Conservation (phyloP, 2,797 vertebrate species). For the Rhynchotus rufescens region DNA sequence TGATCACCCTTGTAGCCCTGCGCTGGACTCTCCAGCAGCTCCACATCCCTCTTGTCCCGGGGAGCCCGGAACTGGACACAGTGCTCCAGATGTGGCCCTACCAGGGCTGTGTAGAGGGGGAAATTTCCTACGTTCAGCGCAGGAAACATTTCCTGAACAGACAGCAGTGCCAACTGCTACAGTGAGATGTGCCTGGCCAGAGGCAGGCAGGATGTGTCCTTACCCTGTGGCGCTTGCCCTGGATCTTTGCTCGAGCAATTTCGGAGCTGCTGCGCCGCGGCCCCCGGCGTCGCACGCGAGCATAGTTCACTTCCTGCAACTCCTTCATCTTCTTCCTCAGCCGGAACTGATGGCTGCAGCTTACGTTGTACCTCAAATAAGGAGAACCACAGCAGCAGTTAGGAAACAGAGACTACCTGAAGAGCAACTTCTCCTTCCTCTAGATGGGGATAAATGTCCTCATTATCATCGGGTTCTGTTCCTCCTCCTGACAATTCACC, state of each 20-base stretch:
- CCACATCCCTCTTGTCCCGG: too few species aligned
- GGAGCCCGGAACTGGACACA: too few species aligned
- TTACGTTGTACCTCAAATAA: constrained; percentile 92
- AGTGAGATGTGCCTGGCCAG: background rate
- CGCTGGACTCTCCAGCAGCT: too few species aligned
- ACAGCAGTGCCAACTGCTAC: background rate
- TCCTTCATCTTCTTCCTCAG: constrained; percentile 86
- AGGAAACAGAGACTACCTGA: background rate
- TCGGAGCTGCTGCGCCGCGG: constrained; percentile 90
- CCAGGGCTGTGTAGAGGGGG: too few species aligned
- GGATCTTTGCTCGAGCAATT: constrained; percentile 87
- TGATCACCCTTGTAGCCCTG: too few species aligned
- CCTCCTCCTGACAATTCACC: constrained; percentile 11
- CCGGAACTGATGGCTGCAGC: constrained; percentile 95
- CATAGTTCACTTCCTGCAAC: constrained; percentile 80
- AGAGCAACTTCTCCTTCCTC: background rate
- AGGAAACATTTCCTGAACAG: background rate
- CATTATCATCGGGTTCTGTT: constrained; percentile 31
- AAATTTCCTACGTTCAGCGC: too few species aligned
- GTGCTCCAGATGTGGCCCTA: too few species aligned
- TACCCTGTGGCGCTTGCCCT: constrained; percentile 87
- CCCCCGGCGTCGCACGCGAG: constrained; percentile 85
- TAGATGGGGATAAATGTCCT: background rate
- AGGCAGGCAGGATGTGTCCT: background rate
- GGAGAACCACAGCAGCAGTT: background rate